Conservation (phyloP, 2,113 vertebrate species). For the Nyctibius bracteatus region DNA sequence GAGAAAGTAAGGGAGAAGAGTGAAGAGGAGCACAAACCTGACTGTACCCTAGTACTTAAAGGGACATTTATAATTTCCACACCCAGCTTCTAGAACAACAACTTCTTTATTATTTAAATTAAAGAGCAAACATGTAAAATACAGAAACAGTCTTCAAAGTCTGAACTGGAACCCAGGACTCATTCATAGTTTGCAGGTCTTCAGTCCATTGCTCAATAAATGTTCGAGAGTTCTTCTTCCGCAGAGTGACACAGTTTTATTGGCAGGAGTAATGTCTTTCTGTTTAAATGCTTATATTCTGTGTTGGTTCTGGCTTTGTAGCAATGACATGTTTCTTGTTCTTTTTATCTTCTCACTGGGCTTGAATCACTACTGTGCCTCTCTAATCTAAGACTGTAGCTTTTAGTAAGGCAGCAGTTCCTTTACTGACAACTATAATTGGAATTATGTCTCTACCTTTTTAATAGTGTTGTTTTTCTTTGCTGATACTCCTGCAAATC, state of each 20-base stretch:
- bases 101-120: background rate
- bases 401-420: conserved; percentile 23
- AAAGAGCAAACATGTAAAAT: background rate
- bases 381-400: background rate
- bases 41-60: background rate
- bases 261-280: background rate
- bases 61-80: background rate
- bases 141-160: background rate
- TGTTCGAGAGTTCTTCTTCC: background rate
- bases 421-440: conserved; percentile 11
- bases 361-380: conserved; percentile 1
- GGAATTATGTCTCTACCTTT: conserved; percentile 35
- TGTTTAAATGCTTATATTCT: background rate
- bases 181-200: background rate
- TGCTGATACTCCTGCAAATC: conserved; percentile 19
- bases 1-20: background rate
- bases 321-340: background rate
- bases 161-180: background rate
- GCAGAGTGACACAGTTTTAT: background rate
- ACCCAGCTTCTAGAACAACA: background rate
- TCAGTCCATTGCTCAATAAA: background rate
- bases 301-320: background rate
- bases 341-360: background rate
- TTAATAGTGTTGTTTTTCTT: conserved; percentile 55
- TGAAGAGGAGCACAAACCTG: background rate